These are phyloP conservation scores for Rhodophaea formosa DNA, from an alignment of 2,888 invertebrate species.

Conservation along the genomic window DNA sequence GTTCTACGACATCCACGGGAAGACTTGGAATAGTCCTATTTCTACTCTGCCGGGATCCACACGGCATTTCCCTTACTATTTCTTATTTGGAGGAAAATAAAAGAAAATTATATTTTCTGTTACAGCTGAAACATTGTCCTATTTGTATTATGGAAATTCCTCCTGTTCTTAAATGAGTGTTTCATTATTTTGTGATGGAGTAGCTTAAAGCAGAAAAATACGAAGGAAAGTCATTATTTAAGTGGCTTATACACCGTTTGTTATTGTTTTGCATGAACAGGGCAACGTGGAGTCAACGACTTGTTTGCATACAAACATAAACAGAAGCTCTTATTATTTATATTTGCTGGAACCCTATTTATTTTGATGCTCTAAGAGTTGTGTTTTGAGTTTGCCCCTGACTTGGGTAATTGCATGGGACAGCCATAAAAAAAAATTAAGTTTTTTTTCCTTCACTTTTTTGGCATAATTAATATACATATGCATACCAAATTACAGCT, in stretches of 20 bases:
- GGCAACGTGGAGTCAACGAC: neutral
- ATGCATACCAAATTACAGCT: too few species aligned
- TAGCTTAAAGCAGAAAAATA: constrained; percentile 6
- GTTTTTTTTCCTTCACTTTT: too few species aligned
- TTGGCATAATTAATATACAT: too few species aligned
- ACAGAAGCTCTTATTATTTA: neutral
- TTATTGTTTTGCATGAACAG: neutral
- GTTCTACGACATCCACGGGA: too few species aligned
- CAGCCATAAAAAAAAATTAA: too few species aligned
- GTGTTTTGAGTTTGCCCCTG: too few species aligned
- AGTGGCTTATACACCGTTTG: neutral
- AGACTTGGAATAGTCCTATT: too few species aligned
- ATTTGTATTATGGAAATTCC: neutral
- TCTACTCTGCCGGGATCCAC: too few species aligned
- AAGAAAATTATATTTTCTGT: neutral
- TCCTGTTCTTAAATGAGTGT: neutral
- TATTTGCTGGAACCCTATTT: neutral
- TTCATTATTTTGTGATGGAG: neutral
- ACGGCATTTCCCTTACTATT: too few species aligned
- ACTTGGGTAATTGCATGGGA: too few species aligned
- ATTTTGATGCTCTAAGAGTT: too few species aligned
- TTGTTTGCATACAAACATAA: neutral
- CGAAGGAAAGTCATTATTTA: neutral
- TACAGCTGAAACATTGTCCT: neutral
- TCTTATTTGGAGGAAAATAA: neutral